Evolutionary conservation across 2,888 invertebrate genomes (phyloP), one percentile per base, ranked within the genome.

Genomic region (Xestobium rufovillosum): DNA sequence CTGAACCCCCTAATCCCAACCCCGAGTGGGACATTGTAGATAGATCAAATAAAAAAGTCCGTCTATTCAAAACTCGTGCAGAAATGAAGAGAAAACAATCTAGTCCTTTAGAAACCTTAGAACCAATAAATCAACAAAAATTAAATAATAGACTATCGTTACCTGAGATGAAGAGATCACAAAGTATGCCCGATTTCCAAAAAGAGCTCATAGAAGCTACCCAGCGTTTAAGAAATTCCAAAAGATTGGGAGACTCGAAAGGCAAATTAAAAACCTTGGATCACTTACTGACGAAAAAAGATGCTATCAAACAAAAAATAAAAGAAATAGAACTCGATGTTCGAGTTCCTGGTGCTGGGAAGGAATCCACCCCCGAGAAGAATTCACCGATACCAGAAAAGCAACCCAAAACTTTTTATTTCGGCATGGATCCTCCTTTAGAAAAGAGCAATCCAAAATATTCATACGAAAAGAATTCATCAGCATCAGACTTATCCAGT

Each of bases 41-140:
- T 25, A 14, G n/a, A 3, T 59, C 61, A 4, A 69, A 69, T 41
- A 68, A 75, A 44, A 75, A 76, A 57, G 68, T 76, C 31, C 73
- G 83, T 31, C 69, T 84, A 19, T 86, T 84, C 61, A 83, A 80
- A 67, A 83, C 82, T 31, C 75, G 80, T 57, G 79, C 78, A 32
- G 82, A 83, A 68, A 77, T 79, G 42, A 78, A 76, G 63, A 75
- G 75, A 53, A 60, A 51, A 41, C 46, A 55, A 43, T 54, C 57
- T 54, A 61, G 55, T 57, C 59, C 59, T 44, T 44, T 53, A 50
- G 47, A 53, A 23, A 39, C 36, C 29, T 28, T 13, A 35, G 31
- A 33, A 8, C 11, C 27, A 11, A 31, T 19, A 34, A 19, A 19
- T n/a, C 23, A 19, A 19, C 6, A 19, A 19, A n/a, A 6, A 8